Conservation (phyloP, 1,140 invertebrate species). For the Scaptomyza montana region DNA sequence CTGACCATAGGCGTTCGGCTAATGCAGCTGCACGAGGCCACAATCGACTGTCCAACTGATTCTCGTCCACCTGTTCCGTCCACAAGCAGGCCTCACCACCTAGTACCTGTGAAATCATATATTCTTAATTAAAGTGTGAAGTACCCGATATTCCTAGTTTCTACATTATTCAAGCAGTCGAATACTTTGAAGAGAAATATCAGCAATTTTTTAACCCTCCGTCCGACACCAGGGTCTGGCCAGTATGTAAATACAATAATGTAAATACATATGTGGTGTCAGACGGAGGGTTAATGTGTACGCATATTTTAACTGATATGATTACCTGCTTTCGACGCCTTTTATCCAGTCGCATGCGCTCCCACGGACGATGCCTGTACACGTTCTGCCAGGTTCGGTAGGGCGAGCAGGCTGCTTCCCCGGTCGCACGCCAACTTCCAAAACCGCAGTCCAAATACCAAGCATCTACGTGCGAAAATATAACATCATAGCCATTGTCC, state of each 20-base stretch:
- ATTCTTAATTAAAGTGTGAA: neutral
- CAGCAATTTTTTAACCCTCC: no score
- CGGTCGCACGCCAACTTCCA: conserved; percentile 89
- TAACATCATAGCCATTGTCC: conserved; percentile 89
- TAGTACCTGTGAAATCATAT: conserved; percentile 80
- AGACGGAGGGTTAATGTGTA: no score
- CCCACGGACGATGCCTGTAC: conserved; percentile 92
- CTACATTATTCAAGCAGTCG: no score
- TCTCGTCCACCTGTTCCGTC: conserved; percentile 87
- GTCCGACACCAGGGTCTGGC: no score
- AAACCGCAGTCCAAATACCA: conserved; percentile 95
- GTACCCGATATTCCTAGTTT: neutral
- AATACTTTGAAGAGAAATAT: no score
- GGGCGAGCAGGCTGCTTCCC: conserved; percentile 90
- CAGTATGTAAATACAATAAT: no score
- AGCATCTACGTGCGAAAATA: conserved; percentile 92
- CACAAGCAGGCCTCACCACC: conserved; percentile 89
- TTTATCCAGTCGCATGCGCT: conserved; percentile 79
- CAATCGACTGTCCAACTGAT: conserved; percentile 86
- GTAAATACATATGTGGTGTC: no score
- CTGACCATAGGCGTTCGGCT: conserved; percentile 86
- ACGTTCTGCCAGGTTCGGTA: conserved; percentile 93
- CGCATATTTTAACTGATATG: no score
- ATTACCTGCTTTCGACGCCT: conserved; percentile 74
- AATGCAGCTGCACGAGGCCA: conserved; percentile 89